phyloP scores from a whole-genome alignment of 2,888 invertebrate species.

The Rutpela maculata region DNA sequence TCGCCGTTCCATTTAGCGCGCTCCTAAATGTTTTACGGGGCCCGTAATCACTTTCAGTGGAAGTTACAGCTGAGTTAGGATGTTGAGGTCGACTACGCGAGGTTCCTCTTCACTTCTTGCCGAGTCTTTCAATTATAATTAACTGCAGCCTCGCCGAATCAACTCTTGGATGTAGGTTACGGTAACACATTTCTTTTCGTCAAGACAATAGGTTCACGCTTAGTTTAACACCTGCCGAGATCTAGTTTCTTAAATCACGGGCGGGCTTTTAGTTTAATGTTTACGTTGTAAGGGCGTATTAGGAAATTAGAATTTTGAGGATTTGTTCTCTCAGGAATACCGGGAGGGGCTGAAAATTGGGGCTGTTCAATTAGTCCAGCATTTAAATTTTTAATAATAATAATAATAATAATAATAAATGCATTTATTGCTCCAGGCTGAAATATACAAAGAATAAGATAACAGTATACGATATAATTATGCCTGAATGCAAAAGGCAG shows the following conservation, averaged over 20 bases:
- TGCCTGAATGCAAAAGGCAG: too few relatives aligned
- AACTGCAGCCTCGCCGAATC: slow-evolving; percentile 13
- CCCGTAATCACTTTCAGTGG: slow-evolving; percentile 7
- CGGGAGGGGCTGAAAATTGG: background rate
- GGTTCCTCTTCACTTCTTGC: slow-evolving; percentile 21
- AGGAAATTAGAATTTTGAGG: background rate
- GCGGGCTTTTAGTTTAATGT: background rate
- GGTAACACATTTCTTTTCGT: background rate
- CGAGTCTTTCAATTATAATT: slow-evolving; percentile 15
- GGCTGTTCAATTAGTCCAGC: too few relatives aligned
- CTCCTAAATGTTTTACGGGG: slow-evolving; percentile 22
- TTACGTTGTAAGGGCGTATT: background rate
- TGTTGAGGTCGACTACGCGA: slow-evolving; percentile 9
- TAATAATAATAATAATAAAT: too few relatives aligned
- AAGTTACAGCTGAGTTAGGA: slow-evolving; percentile 9
- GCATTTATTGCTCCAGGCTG: too few relatives aligned
- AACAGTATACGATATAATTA: too few relatives aligned
- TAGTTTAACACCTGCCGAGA: background rate
- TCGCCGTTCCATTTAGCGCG: slow-evolving; percentile 1
- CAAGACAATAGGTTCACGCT: background rate
- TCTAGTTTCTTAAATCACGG: background rate
- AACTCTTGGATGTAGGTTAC: slow-evolving; percentile 20
- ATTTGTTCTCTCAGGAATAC: background rate
- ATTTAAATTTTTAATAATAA: too few relatives aligned
- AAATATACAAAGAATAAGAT: too few relatives aligned